Base-by-base conservation (phyloP, 1,140 invertebrate species). In the Drosophila persimilis region DNA sequence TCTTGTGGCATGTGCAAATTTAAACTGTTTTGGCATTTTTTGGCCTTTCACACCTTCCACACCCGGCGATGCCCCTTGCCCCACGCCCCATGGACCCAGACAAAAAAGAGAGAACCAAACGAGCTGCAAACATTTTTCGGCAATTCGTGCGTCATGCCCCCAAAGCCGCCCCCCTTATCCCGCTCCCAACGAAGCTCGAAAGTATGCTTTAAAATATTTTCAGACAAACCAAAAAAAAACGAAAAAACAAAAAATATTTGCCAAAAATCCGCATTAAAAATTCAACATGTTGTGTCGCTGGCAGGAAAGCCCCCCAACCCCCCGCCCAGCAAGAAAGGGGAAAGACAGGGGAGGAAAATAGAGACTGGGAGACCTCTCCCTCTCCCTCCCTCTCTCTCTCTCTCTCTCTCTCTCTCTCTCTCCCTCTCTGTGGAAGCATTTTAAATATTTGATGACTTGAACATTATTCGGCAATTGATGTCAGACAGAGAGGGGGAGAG, bases 201-300 rank as follows among this genome's bases (percentile, higher is more conserved):
- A 74, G 73, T 61, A 74, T 77, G 81, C 81, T 85, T 85, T 86
- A 86, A 85, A 77, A 79, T 65, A 62, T 73, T 63, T 84, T 39
- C 64, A 46, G n/a, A 45, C 41, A 70, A 52, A 46, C 59, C 43
- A 11, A 55, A 8, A 58, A 66, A 57, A 72, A 45, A 47, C 17
- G 61, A 57, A 35, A 73, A 58, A 24, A 35, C 31, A 70, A 74
- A 65, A 70, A 73, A 73, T 74, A 65, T 73, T 66, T 75, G 45
- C 13, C 41, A 60, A 75, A 71, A 86, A 77, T 77, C 29, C 77
- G 22, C 81, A 85, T 85, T 85, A 85, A 85, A 77, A 64, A 86
- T 85, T 85, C 69, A 85, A 69, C 77, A 86, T 85, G 81, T 85
- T 85, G 50, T 85, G 81, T 85, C 81, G 81, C 81, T 80, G 77